Evolutionary conservation across 2,797 vertebrate genomes (phyloP).

Genomic region (Fistularia commersonii): DNA sequence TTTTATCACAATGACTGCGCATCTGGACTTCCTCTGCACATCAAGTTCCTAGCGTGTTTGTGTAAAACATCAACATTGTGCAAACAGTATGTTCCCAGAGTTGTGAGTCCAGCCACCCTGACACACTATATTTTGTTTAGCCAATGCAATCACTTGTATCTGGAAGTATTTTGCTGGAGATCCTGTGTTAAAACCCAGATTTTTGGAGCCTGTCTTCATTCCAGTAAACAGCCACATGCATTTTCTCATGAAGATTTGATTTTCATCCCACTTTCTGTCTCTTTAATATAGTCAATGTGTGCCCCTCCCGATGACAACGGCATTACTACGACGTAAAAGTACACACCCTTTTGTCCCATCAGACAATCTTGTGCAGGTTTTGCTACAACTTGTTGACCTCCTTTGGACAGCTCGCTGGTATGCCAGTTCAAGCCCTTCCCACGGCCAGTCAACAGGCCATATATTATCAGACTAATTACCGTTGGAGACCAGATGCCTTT

Average conservation of each 20-base stretch:
- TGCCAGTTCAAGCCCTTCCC: slow-evolving; percentile 48
- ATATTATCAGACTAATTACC: slow-evolving; percentile 66
- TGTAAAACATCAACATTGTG: slow-evolving; percentile 45
- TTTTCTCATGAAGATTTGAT: too few relatives aligned
- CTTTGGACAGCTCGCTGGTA: slow-evolving; percentile 40
- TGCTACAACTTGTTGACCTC: slow-evolving; percentile 59
- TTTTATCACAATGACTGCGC: slow-evolving; percentile 28
- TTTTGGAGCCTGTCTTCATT: too few relatives aligned
- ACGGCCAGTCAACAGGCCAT: slow-evolving; percentile 55
- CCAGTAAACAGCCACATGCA: too few relatives aligned
- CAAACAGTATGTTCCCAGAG: not conserved
- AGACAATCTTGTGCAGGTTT: slow-evolving; percentile 21
- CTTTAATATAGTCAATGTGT: too few relatives aligned
- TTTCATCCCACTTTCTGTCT: too few relatives aligned
- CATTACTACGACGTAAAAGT: too few relatives aligned
- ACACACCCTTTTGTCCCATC: slow-evolving; percentile 1
- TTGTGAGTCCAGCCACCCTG: slow-evolving; percentile 11
- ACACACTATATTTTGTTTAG: slow-evolving; percentile 28
- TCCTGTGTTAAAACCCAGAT: too few relatives aligned
- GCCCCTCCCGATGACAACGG: too few relatives aligned
- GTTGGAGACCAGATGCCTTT: slow-evolving; percentile 53
- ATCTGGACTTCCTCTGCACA: slow-evolving; percentile 43
- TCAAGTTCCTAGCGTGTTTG: slow-evolving; percentile 38
- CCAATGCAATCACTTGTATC: not conserved
- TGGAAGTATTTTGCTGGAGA: too few relatives aligned